Conservation (phyloP, 2,113 vertebrate species). For the Thomomys bottae region DNA sequence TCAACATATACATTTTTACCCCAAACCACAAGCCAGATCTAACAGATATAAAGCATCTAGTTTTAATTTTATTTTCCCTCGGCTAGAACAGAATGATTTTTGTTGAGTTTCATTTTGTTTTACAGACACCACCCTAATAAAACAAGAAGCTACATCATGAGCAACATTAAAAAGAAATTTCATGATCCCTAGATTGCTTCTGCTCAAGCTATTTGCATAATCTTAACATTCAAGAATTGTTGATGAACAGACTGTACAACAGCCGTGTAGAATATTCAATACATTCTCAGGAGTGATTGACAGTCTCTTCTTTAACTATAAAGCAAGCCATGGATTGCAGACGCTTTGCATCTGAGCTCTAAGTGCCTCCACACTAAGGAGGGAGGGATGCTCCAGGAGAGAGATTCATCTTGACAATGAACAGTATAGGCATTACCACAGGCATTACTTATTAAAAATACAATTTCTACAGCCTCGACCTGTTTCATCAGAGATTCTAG, state of each 20-base stretch:
- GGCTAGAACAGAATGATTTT: background rate
- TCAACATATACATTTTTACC: conserved; percentile 5
- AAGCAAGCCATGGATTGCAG: background rate
- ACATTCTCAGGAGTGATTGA: conserved; percentile 14
- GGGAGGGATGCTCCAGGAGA: no score
- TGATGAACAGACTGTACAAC: background rate
- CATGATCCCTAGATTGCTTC: conserved; percentile 21
- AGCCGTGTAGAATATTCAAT: conserved; percentile 29
- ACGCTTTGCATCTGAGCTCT: background rate
- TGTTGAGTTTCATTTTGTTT: background rate
- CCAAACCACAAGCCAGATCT: background rate
- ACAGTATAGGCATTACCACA: background rate
- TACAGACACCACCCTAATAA: background rate
- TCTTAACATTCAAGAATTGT: background rate
- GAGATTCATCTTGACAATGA: background rate
- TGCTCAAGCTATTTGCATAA: conserved; percentile 40
- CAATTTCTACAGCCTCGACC: background rate
- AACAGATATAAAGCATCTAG: background rate
- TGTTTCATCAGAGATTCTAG: background rate
- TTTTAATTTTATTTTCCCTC: background rate
- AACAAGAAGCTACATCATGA: background rate
- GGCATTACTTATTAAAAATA: background rate
- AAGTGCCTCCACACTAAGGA: no score
- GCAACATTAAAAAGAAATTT: conserved; percentile 45
- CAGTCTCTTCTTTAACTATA: background rate